These are phyloP conservation scores for Lissocephala sabroskyi DNA, from an alignment of 2,888 invertebrate species.

Conservation along the genomic window DNA sequence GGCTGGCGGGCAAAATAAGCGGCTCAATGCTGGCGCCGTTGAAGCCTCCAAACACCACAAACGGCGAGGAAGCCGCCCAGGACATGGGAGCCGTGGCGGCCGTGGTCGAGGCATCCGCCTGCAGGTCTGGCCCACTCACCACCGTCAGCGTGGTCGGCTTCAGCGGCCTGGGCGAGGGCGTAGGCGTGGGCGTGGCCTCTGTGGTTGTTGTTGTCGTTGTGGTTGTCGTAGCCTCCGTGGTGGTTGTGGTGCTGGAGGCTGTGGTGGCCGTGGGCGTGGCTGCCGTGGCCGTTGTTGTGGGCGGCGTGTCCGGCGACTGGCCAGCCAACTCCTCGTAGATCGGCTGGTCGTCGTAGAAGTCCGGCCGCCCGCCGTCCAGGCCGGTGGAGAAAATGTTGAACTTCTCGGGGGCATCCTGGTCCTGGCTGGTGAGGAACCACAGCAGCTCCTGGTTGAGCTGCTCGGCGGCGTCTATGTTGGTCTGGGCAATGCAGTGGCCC, in stretches of 20 bases:
- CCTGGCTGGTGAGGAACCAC: constrained; percentile 25
- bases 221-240: background rate
- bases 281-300: constrained; percentile 6
- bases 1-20: constrained; percentile 60
- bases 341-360: no score
- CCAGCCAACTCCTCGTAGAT: no score
- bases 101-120: no score
- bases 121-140: no score
- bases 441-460: constrained; percentile 56
- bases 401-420: constrained; percentile 69
- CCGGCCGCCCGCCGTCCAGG: no score
- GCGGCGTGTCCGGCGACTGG: no score
- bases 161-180: constrained; percentile 2
- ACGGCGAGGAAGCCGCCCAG: no score
- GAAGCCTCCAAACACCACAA: no score
- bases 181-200: constrained; percentile 18
- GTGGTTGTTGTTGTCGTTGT: constrained; percentile 8
- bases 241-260: background rate
- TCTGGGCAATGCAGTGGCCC: constrained; percentile 67
- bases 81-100: no score
- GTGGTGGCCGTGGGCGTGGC: background rate
- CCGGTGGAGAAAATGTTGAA: constrained; percentile 72
- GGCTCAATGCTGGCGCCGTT: constrained; percentile 50
- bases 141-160: no score
- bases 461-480: constrained; percentile 57